These are phyloP conservation scores for Globodera rostochiensis DNA, from an alignment of 1,140 invertebrate genomes.

Conservation along the genomic window DNA sequence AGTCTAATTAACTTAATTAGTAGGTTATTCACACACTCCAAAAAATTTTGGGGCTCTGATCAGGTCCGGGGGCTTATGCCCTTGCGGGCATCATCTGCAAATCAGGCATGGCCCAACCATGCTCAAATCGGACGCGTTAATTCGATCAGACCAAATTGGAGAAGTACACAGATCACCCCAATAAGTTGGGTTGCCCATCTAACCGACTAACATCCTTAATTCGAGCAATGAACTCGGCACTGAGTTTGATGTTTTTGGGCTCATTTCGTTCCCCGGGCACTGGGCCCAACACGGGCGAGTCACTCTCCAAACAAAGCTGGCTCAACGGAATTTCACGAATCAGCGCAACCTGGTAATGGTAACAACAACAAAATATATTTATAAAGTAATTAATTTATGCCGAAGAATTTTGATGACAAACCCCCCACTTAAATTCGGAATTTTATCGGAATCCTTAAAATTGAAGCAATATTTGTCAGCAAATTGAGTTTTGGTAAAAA, in stretches of 20 bases:
- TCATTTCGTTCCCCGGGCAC: conserved; percentile 62
- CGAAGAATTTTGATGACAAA: no score
- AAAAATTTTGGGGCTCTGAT: not conserved
- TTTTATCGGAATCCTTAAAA: not conserved
- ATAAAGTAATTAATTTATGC: not conserved
- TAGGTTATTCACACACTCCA: not conserved
- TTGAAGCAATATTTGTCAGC: not conserved
- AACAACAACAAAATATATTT: conserved; percentile 35
- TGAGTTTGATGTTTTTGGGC: conserved; percentile 65
- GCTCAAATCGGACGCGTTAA: no score
- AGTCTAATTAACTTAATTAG: not conserved
- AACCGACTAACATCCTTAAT: conserved; percentile 56
- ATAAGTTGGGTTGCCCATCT: no score
- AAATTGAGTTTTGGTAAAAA: no score
- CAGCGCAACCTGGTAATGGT: conserved; percentile 21
- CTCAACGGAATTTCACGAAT: conserved; percentile 40
- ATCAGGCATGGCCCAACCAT: no score
- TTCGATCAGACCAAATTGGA: no score
- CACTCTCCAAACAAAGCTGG: conserved; percentile 53
- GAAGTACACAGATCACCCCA: no score
- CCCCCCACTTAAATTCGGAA: no score
- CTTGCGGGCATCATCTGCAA: no score
- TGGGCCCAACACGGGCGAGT: conserved; percentile 53
- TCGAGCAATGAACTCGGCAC: conserved; percentile 66
- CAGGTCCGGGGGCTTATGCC: no score